Percentiles rank a stretch among this genome's conserved stretches.
phyloP scores from a whole-genome alignment of 2,888 invertebrate species.

The Oscheius myriophilus region DNA sequence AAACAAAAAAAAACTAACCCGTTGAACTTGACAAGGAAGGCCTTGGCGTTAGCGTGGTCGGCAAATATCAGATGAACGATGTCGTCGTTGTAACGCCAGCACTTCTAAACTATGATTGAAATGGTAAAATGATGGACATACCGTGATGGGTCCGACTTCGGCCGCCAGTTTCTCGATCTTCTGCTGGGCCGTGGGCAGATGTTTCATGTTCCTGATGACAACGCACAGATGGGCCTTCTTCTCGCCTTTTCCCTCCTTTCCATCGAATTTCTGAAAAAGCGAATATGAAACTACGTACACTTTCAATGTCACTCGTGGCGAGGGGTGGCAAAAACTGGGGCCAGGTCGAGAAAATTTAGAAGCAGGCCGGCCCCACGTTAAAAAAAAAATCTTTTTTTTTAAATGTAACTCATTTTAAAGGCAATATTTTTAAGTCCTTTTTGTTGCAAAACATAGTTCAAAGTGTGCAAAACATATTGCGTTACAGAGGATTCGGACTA shows the following conservation, averaged over 20 bases:
- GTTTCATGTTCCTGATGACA: conserved; percentile 54
- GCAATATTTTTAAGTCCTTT: too few relatives aligned
- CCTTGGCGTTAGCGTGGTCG: conserved; percentile 65
- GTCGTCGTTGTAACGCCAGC: conserved; percentile 61
- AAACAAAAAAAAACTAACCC: conserved; percentile 45
- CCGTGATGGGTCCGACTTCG: conserved; percentile 52
- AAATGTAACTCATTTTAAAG: too few relatives aligned
- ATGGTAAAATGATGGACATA: conserved; percentile 18
- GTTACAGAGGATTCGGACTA: too few relatives aligned
- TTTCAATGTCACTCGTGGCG: too few relatives aligned
- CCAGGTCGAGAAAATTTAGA: too few relatives aligned
- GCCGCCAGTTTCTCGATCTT: conserved; percentile 48
- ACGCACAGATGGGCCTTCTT: conserved; percentile 63
- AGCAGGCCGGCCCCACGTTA: too few relatives aligned
- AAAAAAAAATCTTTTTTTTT: too few relatives aligned
- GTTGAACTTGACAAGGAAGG: conserved; percentile 66
- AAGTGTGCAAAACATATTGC: too few relatives aligned
- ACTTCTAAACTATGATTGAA: conserved; percentile 52
- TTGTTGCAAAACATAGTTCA: too few relatives aligned
- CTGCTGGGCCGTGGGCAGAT: conserved; percentile 48
- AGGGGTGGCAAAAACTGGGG: too few relatives aligned
- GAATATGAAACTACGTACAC: too few relatives aligned
- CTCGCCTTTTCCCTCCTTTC: conserved; percentile 9
- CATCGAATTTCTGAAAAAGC: not conserved
- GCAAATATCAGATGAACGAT: conserved; percentile 61